These are phyloP conservation scores for Allophyes oxyacanthae DNA, from an alignment of 2,888 invertebrate species.

Conservation along the genomic window DNA sequence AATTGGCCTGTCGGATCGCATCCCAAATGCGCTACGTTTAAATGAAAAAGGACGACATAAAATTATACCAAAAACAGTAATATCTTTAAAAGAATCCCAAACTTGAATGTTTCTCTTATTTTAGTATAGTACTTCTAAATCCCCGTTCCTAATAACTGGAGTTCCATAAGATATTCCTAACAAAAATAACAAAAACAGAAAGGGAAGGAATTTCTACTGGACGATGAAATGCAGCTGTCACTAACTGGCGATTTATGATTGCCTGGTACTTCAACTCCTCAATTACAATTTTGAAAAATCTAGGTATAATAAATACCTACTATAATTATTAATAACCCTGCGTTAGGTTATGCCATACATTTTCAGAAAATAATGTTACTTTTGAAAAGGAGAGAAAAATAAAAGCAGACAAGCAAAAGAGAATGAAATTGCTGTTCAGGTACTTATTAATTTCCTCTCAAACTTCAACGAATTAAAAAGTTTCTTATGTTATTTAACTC, in stretches of 20 bases:
- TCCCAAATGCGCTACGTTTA: conserved; percentile 11
- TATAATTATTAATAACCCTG: no score
- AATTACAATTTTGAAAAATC: no score
- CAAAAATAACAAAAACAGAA: conserved; percentile 55
- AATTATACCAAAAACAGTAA: conserved; percentile 14
- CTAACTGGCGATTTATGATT: conserved; percentile 39
- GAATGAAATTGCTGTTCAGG: no score
- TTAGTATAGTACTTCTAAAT: conserved; percentile 48
- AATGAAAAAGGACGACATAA: conserved; percentile 25
- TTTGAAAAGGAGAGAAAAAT: no score
- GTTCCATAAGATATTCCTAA: conserved; percentile 49
- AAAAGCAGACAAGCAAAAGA: no score
- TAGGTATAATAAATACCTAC: no score
- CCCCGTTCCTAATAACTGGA: conserved; percentile 21
- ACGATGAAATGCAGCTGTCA: conserved; percentile 47
- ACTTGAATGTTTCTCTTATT: conserved; percentile 16
- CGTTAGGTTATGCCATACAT: no score
- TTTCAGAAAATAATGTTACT: no score
- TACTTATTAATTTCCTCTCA: no score
- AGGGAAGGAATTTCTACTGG: conserved; percentile 48
- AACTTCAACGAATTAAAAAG: no score
- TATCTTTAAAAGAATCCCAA: conserved; percentile 10
- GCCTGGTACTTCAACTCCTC: conserved; percentile 32
- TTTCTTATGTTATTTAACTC: no score
- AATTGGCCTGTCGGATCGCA: conserved; percentile 16